phyloP scores from a whole-genome alignment of 2,888 invertebrate species.

The Nomada hirtipes region DNA sequence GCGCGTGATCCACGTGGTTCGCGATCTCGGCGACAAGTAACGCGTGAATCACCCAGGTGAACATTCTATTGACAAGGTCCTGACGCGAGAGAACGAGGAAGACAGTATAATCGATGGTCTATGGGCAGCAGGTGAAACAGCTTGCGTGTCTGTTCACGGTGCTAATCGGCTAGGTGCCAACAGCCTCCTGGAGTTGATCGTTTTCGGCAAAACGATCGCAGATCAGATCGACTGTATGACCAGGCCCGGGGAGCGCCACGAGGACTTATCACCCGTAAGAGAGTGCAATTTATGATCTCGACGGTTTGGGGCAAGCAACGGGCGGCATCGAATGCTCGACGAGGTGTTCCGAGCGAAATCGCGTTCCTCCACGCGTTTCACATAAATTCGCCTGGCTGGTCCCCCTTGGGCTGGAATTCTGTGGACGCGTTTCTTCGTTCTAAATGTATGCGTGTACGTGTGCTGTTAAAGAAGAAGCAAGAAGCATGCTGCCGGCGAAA shows the following conservation, averaged over 20 bases:
- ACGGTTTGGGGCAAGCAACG: background rate
- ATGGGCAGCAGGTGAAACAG: slow-evolving; percentile 97
- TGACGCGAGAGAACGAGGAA: slow-evolving; percentile 86
- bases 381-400: background rate
- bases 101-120: slow-evolving; percentile 93
- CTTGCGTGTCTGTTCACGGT: slow-evolving; percentile 98
- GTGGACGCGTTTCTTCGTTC: no score
- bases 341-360: background rate
- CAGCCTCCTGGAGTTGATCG: slow-evolving; percentile 98
- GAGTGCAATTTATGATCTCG: background rate
- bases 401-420: no score
- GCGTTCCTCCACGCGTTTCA: background rate
- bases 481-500: no score
- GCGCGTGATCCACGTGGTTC: no score
- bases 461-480: no score
- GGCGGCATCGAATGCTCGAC: background rate
- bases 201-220: slow-evolving; percentile 98
- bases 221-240: slow-evolving; percentile 93
- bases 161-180: slow-evolving; percentile 99
- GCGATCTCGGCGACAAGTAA: no score
- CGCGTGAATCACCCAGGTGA: background rate
- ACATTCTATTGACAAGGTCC: slow-evolving; percentile 84
- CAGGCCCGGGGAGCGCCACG: slow-evolving; percentile 93
- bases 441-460: no score
- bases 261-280: slow-evolving; percentile 89